These are phyloP conservation scores for Mylabris sibirica DNA, from an alignment of 2,888 invertebrate species.

Conservation along the genomic window DNA sequence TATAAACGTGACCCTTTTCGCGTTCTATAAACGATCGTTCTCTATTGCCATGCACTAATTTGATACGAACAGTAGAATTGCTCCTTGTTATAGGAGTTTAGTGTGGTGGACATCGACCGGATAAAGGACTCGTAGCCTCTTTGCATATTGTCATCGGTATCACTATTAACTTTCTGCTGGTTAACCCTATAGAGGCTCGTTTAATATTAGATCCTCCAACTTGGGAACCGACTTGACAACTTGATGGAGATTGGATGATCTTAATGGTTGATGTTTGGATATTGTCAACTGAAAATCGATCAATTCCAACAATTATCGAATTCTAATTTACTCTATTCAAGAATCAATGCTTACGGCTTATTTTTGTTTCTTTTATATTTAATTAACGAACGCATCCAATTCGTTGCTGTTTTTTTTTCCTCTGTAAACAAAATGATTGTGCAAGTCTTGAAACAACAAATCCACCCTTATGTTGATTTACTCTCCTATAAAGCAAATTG, in stretches of 20 bases:
- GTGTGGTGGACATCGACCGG: constrained; percentile 24
- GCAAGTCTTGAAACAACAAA: neutral
- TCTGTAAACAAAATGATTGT: neutral
- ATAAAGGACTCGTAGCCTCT: constrained; percentile 29
- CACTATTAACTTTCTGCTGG: constrained; percentile 26
- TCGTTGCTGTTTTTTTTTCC: neutral
- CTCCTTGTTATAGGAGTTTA: constrained; percentile 26
- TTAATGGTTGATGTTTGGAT: constrained; percentile 36
- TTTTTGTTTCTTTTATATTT: neutral
- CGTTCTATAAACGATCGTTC: constrained; percentile 35
- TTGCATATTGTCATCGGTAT: constrained; percentile 34
- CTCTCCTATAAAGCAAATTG: neutral
- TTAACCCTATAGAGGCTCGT: constrained; percentile 25
- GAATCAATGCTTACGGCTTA: neutral
- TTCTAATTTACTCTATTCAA: neutral
- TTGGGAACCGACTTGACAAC: constrained; percentile 32
- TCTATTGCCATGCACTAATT: constrained; percentile 32
- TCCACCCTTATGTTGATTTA: neutral
- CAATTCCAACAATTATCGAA: neutral
- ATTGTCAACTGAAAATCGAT: neutral
- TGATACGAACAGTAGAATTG: constrained; percentile 19
- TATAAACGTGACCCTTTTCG: constrained; percentile 38
- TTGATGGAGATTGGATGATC: constrained; percentile 41
- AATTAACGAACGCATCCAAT: neutral
- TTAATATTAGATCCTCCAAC: constrained; percentile 36